Conservation (phyloP, 1,140 invertebrate species). For the Brachionus manjavacas region DNA sequence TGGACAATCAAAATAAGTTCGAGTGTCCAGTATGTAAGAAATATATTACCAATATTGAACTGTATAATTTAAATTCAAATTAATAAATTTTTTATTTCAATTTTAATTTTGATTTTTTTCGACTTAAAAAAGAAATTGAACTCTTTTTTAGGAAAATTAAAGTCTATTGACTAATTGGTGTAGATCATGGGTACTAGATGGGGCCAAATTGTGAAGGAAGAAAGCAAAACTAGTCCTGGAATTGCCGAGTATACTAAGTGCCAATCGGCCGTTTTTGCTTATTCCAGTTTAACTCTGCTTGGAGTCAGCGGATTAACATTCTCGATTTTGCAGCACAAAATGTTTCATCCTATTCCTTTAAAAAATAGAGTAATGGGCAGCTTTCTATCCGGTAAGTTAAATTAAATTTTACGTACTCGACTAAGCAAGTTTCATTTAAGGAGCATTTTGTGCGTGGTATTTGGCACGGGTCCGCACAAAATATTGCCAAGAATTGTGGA, state of each 20-base stretch:
- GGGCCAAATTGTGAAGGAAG: constrained; percentile 39
- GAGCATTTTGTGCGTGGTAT: constrained; percentile 37
- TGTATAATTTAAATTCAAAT: background rate
- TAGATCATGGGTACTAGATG: constrained; percentile 35
- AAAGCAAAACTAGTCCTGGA: constrained; percentile 1
- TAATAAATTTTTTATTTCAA: constrained; percentile 3
- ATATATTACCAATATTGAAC: background rate
- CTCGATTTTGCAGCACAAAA: constrained; percentile 17
- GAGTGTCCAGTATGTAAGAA: constrained; percentile 14
- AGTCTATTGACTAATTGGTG: background rate
- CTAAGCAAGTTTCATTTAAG: background rate
- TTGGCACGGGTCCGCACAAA: constrained; percentile 4
- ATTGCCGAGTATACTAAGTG: constrained; percentile 40
- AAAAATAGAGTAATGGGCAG: constrained; percentile 8
- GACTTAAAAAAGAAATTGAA: constrained; percentile 19
- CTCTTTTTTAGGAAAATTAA: background rate
- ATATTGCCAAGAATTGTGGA: constrained; percentile 37
- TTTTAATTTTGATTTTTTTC: background rate
- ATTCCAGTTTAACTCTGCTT: constrained; percentile 33
- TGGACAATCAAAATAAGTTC: background rate
- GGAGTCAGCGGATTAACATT: constrained; percentile 15
- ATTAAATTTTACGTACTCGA: background rate
- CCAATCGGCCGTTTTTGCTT: constrained; percentile 36
- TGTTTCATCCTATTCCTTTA: constrained; percentile 25
- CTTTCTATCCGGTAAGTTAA: background rate